Base-by-base conservation (phyloP, 2,797 vertebrate genomes). In the Acrossocheilus wenchowensis region DNA sequence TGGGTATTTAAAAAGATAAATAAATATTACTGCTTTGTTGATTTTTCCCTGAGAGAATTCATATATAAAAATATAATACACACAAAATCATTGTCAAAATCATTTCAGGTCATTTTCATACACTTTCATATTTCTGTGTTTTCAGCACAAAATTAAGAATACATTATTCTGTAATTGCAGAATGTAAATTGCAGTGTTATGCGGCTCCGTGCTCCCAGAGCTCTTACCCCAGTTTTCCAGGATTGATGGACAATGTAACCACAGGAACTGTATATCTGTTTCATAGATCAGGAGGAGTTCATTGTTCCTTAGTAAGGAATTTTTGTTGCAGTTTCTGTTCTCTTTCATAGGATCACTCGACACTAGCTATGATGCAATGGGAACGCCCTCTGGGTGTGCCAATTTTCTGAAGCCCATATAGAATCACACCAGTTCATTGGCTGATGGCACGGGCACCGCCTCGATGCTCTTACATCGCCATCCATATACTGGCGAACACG, bases 121-220 rank as follows among this genome's bases (percentile, higher is more conserved):
- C 19, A 39, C 39, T n/a, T 43, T 19, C 2, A 73, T 34, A 62
- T 78, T 68, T 68, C 52, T 78, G 45, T 14, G 7, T 26, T 54
- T 78, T 78, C 36, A 78, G 45, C 41, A 83, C 57, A 75, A 48
- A 75, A 62, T 12, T 48, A 21, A 6, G 10, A 83, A 75, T 64
- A 43, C 3, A 48, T 45, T n/a, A 64, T 75, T 48, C 0, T 21
- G 52, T 45, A 45, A 83, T 36, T 50, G 41, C 17, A 77, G 39
- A 69, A 68, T 26, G 34, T 26, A 81, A 66, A 48, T 34, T 48
- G 15, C 48, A 84, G 11, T 15, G 6, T 68, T 41, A 34, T 85
- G 2, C 39, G 26, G 60, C 34, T 34, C 23, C 14, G 5, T 66
- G 30, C 34, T 66, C 43, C 10, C 6, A 2, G 36, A 68, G 78